These are phyloP conservation scores for Manacus vitellinus DNA, from an alignment of 2,113 vertebrate genomes.

Conservation along the genomic window DNA sequence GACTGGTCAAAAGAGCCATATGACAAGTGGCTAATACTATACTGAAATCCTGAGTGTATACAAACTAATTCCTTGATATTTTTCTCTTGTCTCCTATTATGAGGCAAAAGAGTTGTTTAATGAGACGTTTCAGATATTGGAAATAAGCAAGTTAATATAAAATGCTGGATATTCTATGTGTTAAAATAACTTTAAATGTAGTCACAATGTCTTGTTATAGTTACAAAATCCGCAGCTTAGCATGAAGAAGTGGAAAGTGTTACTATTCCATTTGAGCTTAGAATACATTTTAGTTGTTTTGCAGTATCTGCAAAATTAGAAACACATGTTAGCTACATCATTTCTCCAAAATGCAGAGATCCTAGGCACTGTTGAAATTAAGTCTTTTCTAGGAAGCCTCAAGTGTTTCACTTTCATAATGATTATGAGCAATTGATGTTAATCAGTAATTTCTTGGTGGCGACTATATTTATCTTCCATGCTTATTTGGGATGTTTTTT, in stretches of 20 bases:
- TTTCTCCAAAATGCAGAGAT: conserved; percentile 8
- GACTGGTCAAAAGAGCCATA: neutral
- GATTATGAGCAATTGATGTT: neutral
- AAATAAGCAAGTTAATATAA: neutral
- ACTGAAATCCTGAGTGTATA: neutral
- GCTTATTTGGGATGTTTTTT: neutral
- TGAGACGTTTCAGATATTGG: neutral
- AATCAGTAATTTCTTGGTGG: neutral
- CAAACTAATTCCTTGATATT: neutral
- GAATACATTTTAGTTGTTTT: conserved; percentile 55
- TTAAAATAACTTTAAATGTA: neutral
- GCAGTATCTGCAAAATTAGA: conserved; percentile 50
- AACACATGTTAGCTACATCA: conserved; percentile 41
- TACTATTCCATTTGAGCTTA: conserved; percentile 24
- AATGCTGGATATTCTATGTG: neutral
- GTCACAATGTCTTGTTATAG: neutral
- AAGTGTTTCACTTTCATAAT: neutral
- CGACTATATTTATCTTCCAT: neutral
- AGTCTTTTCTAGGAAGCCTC: neutral
- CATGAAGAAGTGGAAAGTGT: neutral
- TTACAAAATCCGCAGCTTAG: neutral
- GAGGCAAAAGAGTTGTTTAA: neutral
- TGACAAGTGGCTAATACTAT: neutral
- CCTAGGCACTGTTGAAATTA: neutral
- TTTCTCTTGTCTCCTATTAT: neutral